A percentile compares a stretch with the other conserved stretches of the same genome.
Evolutionary conservation across 2,113 vertebrate species (phyloP).

Genomic region (Istiophorus platypterus): DNA sequence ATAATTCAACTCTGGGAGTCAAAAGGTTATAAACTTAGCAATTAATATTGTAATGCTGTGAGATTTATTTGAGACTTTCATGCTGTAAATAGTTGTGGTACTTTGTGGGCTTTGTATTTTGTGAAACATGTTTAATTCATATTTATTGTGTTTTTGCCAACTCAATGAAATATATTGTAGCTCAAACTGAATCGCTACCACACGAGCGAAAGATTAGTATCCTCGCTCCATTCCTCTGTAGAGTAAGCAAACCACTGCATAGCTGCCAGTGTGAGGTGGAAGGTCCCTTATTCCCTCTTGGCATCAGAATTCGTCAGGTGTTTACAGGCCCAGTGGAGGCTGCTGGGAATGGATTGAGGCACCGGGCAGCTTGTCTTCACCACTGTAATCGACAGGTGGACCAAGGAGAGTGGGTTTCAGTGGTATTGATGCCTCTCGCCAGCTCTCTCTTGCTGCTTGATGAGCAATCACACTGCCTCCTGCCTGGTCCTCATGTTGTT

Average conservation of each 20-base stretch:
- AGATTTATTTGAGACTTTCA: conserved; percentile 3
- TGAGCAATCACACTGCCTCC: conserved; percentile 67
- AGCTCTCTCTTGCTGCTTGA: conserved; percentile 64
- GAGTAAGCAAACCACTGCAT: conserved; percentile 55
- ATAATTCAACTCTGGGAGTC: conserved; percentile 38
- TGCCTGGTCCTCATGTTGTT: conserved; percentile 53
- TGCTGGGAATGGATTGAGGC: conserved; percentile 72
- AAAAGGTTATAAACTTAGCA: conserved; percentile 35
- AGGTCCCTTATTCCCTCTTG: conserved; percentile 72
- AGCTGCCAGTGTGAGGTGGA: conserved; percentile 59
- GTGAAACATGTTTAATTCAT: conserved; percentile 23
- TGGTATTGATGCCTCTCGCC: conserved; percentile 65
- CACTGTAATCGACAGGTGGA: conserved; percentile 79
- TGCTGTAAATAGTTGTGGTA: conserved; percentile 11
- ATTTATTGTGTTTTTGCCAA: conserved; percentile 30
- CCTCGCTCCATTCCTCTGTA: conserved; percentile 55
- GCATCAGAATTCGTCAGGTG: conserved; percentile 77
- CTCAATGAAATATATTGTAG: conserved; percentile 38
- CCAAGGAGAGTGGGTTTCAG: conserved; percentile 73
- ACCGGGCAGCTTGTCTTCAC: conserved; percentile 76
- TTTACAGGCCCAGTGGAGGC: conserved; percentile 60
- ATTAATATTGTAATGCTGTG: conserved; percentile 8
- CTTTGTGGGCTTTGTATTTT: conserved; percentile 20
- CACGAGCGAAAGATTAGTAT: conserved; percentile 58
- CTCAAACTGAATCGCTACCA: conserved; percentile 41